Base-by-base conservation (phyloP, 2,113 vertebrate species). In the Rattus rattus region DNA sequence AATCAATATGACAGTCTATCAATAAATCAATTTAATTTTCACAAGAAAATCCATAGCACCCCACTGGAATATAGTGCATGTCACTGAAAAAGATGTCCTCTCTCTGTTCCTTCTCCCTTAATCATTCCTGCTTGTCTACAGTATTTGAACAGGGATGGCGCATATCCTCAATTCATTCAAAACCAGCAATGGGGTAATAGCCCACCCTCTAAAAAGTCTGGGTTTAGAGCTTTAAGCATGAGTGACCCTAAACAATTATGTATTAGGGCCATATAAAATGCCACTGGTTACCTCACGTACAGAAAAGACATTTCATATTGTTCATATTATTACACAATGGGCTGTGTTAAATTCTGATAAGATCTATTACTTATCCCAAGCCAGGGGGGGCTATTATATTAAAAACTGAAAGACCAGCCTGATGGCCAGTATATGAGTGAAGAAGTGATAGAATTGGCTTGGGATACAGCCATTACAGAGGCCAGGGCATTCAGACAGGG, bases 11-110 rank as follows among this genome's bases (percentile, higher is more conserved):
- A 63, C 36, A 54, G 11, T n/a, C 49, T n/a, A 22, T 65, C 13
- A 59, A 52, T 72, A 63, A 81, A 70, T 81, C n/a, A 63, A 69
- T 47, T 49, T 90, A 76, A 90, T 87, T 94, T 88, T 86, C 49
- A 87, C 24, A 65, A 73, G 79, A 90, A 92, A 83, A 73, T 33
- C 2, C 20, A 67, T 90, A 65, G 30, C 13, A 39, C 13, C 16
- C 0, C 7, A 47, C 5, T 69, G 76, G 61, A 43, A 11, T 47
- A 70, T 22, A 36, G 8, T 70, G 22, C 43, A 14, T 43, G n/a
- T 4, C 81, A 30, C 39, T 85, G 81, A 19, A 43, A 63, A 63
- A 24, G 7, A 9, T 43, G 56, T 5, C 1, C 22, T 61, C 12
- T 61, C 56, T 83, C 36, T 83, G 56, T 39, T 61, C 22, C 36